Percentiles rank a stretch among this genome's conserved stretches.
These are phyloP conservation scores for Paralichthys olivaceus DNA, from an alignment of 2,113 vertebrate species.

Conservation along the genomic window DNA sequence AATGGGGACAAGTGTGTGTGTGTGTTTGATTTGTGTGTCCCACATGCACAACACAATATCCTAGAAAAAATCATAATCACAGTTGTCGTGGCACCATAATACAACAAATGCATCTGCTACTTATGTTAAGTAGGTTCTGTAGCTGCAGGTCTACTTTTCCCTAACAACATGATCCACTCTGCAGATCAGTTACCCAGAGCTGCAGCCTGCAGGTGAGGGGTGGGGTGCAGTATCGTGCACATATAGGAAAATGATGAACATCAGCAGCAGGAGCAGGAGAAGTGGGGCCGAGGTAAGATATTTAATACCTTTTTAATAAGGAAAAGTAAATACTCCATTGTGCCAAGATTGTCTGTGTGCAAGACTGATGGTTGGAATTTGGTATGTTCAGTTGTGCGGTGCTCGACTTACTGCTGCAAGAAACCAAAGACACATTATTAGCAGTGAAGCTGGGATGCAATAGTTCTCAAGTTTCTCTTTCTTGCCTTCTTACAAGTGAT, in stretches of 20 bases:
- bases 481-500: not conserved
- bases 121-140: not conserved
- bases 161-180: constrained; percentile 1
- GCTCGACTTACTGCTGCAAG: not conserved
- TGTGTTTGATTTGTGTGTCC: no score
- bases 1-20: no score
- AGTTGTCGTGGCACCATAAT: not conserved
- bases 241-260: constrained; percentile 43
- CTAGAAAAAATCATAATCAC: not conserved
- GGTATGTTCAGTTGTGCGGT: not conserved
- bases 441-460: not conserved
- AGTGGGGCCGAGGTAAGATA: constrained; percentile 60
- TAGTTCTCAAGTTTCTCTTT: not conserved
- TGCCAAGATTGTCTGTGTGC: not conserved
- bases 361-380: not conserved
- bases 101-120: not conserved
- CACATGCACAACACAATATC: no score
- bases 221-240: constrained; percentile 11
- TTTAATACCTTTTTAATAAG: not conserved
- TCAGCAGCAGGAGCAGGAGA: constrained; percentile 35
- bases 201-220: constrained; percentile 36
- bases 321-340: not conserved
- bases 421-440: not conserved
- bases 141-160: constrained; percentile 7
- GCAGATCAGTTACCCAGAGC: constrained; percentile 37